Percentiles rank a stretch among this genome's conserved stretches.
phyloP scores from a whole-genome alignment of 64 coral and sea anemone species.

The Porites australiensis region DNA sequence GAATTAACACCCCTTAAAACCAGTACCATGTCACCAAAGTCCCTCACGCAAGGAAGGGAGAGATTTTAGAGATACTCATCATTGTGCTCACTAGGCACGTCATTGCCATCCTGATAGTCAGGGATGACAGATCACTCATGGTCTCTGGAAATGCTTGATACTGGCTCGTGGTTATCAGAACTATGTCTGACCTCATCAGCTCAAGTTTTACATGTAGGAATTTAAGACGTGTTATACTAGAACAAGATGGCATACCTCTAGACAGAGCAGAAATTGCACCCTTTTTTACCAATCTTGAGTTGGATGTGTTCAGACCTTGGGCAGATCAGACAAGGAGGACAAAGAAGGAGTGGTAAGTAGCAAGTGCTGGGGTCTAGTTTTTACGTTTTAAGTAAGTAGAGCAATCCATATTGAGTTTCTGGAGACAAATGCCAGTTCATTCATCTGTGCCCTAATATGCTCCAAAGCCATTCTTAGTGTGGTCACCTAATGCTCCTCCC shows the following conservation, averaged over 20 bases:
- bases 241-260: constrained; percentile 18
- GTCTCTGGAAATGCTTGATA: constrained; percentile 35
- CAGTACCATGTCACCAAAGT: neutral
- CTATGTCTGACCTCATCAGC: neutral
- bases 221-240: neutral
- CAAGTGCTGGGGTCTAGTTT: constrained; percentile 58
- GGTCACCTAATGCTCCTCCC: no score
- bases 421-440: constrained; percentile 23
- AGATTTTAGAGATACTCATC: neutral
- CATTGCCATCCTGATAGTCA: constrained; percentile 47
- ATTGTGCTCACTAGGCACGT: neutral
- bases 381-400: constrained; percentile 58
- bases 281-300: constrained; percentile 28
- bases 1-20: neutral
- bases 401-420: constrained; percentile 68
- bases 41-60: neutral
- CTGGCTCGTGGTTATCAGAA: constrained; percentile 39
- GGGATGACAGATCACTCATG: constrained; percentile 40
- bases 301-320: constrained; percentile 62
- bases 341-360: constrained; percentile 11
- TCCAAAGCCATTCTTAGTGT: no score
- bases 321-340: constrained; percentile 14
- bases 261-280: constrained; percentile 16
- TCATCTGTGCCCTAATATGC: neutral
- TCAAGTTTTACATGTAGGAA: constrained; percentile 37